These are phyloP conservation scores for Ommatoiulus sabulosus DNA, from an alignment of 2,888 invertebrate species.

Conservation along the genomic window DNA sequence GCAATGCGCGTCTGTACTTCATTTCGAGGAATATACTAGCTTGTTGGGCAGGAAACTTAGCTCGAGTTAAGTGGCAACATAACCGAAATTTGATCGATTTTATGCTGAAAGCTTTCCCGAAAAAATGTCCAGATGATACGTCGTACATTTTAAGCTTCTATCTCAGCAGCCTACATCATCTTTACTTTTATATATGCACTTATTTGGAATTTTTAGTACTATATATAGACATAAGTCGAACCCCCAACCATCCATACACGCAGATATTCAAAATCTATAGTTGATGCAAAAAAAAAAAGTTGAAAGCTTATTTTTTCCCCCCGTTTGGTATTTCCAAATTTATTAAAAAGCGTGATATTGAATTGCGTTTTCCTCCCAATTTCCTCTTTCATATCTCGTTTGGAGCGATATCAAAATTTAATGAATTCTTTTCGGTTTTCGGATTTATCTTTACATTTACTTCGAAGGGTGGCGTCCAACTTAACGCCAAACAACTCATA, in stretches of 20 bases:
- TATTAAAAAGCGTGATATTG: background rate
- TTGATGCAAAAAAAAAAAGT: background rate
- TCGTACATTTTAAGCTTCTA: slow-evolving; percentile 11
- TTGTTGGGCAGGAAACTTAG: background rate
- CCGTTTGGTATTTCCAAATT: background rate
- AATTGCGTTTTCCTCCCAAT: background rate
- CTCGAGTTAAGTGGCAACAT: slow-evolving; percentile 40
- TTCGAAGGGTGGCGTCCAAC: background rate
- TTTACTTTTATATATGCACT: slow-evolving; percentile 8
- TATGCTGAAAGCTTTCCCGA: slow-evolving; percentile 17
- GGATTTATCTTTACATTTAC: background rate
- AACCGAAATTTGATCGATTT: slow-evolving; percentile 36
- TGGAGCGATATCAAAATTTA: background rate
- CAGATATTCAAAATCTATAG: background rate
- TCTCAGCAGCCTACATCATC: background rate
- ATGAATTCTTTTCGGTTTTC: background rate
- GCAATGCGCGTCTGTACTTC: background rate
- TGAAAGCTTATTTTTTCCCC: background rate
- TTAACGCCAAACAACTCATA: background rate
- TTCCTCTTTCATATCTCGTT: background rate
- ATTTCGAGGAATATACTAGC: background rate
- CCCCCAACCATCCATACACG: background rate
- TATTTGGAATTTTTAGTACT: background rate
- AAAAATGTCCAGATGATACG: slow-evolving; percentile 17
- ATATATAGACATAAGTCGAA: background rate